Evolutionary conservation across 1,140 invertebrate genomes (phyloP), one percentile per base, ranked within the genome.

Genomic region (Microvelia longipes): DNA sequence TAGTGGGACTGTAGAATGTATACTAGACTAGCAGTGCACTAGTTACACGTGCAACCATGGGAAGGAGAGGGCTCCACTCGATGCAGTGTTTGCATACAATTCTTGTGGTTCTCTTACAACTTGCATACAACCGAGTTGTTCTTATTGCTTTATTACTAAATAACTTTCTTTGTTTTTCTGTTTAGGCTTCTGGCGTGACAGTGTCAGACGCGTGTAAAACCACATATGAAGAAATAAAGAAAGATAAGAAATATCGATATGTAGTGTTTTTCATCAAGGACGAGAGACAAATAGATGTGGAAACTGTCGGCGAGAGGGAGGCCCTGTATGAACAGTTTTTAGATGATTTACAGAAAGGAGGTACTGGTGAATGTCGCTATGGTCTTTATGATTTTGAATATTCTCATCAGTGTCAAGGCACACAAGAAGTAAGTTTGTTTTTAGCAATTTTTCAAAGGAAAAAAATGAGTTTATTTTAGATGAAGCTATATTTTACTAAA

Each of bases 231-330:
- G 93, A 95, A 84, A 95, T 96, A 74, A 96, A 96, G 83, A 95
- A 96, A 84, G 92, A 95, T 81, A 96, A 96, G 83, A 95, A 95
- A 78, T 92, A 95, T 83, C 90, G 94, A 78, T 96, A 95, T 83
- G 92, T 95, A 68, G 92, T 96, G 78, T 96, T 95, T 81, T 93
- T 89, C 82, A 96, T 96, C 80, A 90, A 92, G 76, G 93, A 96
- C 81, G 93, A 95, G 80, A 93, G 92, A 81, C 91, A 93, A 84
- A 94, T 94, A 78, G 91, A 94, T 80, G 91, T 94, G 62, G 92
- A 94, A 83, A 87, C 88, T 68, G 88, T 93, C 77, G 90, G 91
- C 80, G 84, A 75, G 77, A 85, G 94, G 71, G 91, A 94, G 78
- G 89, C 91, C 64, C 86, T 88, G 75, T 97, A 97, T 79, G 91